Evolutionary conservation across 2,888 invertebrate species (phyloP).

Genomic region (Tuberolachnus salignus): DNA sequence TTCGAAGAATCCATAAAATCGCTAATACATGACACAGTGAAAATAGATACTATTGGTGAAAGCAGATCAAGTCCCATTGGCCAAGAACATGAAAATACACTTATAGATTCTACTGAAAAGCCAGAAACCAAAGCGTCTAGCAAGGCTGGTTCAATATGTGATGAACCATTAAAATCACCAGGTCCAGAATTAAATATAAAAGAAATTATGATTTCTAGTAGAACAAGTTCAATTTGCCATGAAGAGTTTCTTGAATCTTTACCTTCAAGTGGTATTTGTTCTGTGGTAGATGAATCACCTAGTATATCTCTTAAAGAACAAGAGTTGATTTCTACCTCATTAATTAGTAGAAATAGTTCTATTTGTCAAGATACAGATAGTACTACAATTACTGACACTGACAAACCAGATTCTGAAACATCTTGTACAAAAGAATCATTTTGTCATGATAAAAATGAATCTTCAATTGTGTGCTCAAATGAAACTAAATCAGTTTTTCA

Average conservation of each 20-base stretch:
- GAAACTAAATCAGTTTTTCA: conserved; percentile 7
- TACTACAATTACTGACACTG: background rate
- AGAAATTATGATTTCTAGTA: background rate
- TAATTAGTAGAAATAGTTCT: background rate
- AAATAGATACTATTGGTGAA: background rate
- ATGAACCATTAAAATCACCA: background rate
- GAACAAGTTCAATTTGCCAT: background rate
- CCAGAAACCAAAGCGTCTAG: background rate
- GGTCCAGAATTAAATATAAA: background rate
- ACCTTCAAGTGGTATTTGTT: background rate
- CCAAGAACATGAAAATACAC: background rate
- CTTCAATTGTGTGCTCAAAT: background rate
- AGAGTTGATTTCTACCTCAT: background rate
- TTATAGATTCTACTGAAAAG: background rate
- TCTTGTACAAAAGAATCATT: conserved; percentile 2
- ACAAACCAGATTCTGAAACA: background rate
- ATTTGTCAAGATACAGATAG: background rate
- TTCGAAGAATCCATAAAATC: background rate
- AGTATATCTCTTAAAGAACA: background rate
- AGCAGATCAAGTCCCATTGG: background rate
- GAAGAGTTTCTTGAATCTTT: background rate
- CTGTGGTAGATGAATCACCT: background rate
- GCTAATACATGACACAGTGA: background rate
- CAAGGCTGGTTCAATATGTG: background rate
- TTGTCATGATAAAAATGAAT: background rate